phyloP scores from a whole-genome alignment of 2,113 vertebrate species.

The Equus quagga region DNA sequence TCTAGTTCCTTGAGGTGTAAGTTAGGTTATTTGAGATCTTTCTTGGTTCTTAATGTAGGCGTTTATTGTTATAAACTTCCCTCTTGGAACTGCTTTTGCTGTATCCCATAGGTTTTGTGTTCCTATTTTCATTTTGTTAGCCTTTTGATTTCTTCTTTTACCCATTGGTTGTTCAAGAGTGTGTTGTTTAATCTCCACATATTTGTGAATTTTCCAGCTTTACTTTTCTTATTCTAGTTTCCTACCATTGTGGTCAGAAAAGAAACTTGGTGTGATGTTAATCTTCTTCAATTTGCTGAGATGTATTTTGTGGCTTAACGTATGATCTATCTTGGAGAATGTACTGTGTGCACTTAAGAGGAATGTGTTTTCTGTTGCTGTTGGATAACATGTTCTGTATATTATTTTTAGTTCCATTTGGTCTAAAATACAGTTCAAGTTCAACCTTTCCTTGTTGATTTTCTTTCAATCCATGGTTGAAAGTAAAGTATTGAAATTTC shows the following conservation, averaged over 20 bases:
- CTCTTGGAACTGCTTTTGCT: no score
- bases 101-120: no score
- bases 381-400: neutral
- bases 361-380: neutral
- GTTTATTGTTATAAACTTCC: no score
- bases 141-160: neutral
- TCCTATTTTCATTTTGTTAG: no score
- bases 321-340: no score
- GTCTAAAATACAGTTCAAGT: neutral
- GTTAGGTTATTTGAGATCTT: no score
- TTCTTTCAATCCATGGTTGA: neutral
- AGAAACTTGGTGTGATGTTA: no score
- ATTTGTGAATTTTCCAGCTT: neutral
- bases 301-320: no score
- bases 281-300: no score
- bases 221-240: neutral
- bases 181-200: neutral
- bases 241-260: no score
- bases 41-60: no score
- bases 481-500: neutral
- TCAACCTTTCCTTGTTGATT: neutral
- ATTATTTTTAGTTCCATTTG: neutral
- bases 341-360: neutral
- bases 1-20: no score
- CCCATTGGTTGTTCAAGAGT: neutral